Base-by-base conservation (phyloP, 2,888 invertebrate genomes). In the Dynastes maya region DNA sequence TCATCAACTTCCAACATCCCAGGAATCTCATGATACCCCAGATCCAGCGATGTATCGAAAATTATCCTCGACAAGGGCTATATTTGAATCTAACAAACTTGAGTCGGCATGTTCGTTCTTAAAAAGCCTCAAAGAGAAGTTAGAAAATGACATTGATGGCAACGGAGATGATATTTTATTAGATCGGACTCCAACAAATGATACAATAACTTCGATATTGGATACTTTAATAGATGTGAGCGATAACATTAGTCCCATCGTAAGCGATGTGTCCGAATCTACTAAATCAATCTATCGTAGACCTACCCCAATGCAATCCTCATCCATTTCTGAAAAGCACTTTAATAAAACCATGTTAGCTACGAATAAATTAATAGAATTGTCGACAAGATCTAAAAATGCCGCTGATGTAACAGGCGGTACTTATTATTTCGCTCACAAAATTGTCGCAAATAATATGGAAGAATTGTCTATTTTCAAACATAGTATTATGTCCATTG, bases 281-380 rank as follows among this genome's bases (percentile, higher is more conserved):
- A 64, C 45, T 22, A 63, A 51, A 40, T 67, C 76, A 16, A 55
- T 45, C 6, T 58, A 55, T 32, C 45, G 27, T 3, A 51, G n/a
- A 5, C 3, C 58, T 1, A 37, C 40, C 4, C 32, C 76, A n/a
- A 45, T 45, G 45, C 65, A 75, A 13, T 37, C 67, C 9, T 71
- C 79, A 3, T 27, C 63, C 16, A 45, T 79, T 29, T 68, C 76
- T 0, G 76, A 74, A 32, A 61, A 37, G 6, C 63, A 79, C 11
- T 79, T 79, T 51, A 70, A 79, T 37, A 74, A 61, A n/a, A 68
- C 79, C 2, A 79, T 79, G 75, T 16, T 55, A 13, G 70, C 79
- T 3, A 76, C 79, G 2, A 76, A 68, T 51, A 79, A 76, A 16
- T 63, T 79, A n/a, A 9, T 76, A 13, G 79, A 79, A 27, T 8